Conservation (phyloP, 1,140 invertebrate genomes). For the Saccostrea cuccullata region DNA sequence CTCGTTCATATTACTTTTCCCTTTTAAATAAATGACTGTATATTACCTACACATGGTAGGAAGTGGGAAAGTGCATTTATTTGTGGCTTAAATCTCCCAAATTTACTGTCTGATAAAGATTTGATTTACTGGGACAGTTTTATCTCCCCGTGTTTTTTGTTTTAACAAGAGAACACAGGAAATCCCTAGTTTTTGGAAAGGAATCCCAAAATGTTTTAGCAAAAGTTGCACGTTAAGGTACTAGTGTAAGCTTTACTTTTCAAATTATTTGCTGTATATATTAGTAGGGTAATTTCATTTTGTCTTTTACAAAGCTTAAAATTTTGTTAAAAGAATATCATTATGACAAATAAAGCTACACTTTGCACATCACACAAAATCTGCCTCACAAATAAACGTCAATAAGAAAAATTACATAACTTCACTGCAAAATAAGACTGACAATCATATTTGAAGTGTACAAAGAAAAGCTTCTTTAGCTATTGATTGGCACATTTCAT, state of each 20-base stretch:
- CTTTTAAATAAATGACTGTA: constrained; percentile 37
- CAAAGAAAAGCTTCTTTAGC: constrained; percentile 6
- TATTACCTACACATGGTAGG: constrained; percentile 6
- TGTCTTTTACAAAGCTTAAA: no score
- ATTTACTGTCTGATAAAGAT: constrained; percentile 36
- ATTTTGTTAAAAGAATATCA: no score
- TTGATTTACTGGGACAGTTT: constrained; percentile 3
- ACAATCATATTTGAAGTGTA: neutral
- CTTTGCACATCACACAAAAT: no score
- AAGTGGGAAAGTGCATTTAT: constrained; percentile 17
- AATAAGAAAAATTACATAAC: neutral
- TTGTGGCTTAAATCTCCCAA: constrained; percentile 19
- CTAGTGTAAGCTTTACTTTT: no score
- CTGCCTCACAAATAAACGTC: neutral
- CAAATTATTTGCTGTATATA: no score
- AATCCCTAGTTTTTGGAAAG: constrained; percentile 10
- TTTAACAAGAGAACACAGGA: constrained; percentile 10
- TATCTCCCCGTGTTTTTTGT: constrained; percentile 24
- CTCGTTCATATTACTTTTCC: constrained; percentile 27
- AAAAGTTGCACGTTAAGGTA: neutral
- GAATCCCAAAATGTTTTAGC: neutral
- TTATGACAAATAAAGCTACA: no score
- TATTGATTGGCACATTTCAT: constrained; percentile 20
- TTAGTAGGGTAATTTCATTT: no score
- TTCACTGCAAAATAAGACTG: neutral